Evolutionary conservation across 2,113 vertebrate species (phyloP), one percentile per base, ranked within the genome.

Genomic region (Thamnaconus septentrionalis): DNA sequence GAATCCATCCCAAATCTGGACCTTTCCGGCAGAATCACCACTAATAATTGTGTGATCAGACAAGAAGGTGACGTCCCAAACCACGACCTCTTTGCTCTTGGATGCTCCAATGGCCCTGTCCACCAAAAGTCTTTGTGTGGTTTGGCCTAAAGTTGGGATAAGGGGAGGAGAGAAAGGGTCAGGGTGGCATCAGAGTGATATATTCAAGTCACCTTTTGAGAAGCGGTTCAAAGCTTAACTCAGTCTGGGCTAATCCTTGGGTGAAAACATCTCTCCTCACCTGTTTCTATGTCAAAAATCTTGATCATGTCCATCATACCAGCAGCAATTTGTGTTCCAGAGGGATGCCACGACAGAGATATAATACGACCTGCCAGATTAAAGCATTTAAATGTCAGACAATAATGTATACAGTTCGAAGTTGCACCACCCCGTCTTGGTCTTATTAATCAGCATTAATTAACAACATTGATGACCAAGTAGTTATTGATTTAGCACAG

Each of bases 1-100:
- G 41, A 86, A 10, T 8, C 93, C 92, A 41, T 98, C 94, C 97
- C 97, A 99, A 68, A 98, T 85, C 87, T 96, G 96, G 60, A 98
- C 92, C 78, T 94, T 95, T 18, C 97, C 97, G 0, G 92, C 91
- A 0, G 97, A 98, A 64, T 98, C 97, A 0, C 91, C 91, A 3
- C 94, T 98, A 69, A 96, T 12, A 3, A 98, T 65, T 0, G 94
- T 94, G 84, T 91, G 83, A 0, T 93, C 82, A 0, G 94, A 93
- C n/a, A 98, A 88, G 74, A 94, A 95, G 43, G 74, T 84, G n/a
- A 98, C 57, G 46, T 92, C 88, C 97, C 97, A 98, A 3, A 98
- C 92, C 3, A 97, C 86, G 4, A 95, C 95, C 67, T 94, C 92
- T 0, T 53, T 81, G 53, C 66, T 89, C 41, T 66, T 87, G 0